Percentiles rank a stretch among this genome's conserved stretches.
Conservation (phyloP, 1,140 invertebrate genomes). For the Rhyacophila brunnea region DNA sequence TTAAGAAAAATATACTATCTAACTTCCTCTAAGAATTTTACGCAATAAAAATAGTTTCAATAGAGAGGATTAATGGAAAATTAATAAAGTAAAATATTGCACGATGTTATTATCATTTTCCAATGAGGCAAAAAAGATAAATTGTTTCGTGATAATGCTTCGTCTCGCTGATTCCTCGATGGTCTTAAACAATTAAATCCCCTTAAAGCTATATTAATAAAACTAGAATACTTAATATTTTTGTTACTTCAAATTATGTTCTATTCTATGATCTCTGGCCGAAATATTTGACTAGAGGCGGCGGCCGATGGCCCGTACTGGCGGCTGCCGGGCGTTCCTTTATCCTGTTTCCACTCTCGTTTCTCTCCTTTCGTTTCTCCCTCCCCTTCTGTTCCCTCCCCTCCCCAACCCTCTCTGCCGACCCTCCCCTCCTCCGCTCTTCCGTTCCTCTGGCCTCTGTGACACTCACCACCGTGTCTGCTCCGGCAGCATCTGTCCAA, state of each 20-base stretch:
- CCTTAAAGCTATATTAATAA: slow-evolving; percentile 43
- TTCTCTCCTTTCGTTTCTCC: not conserved
- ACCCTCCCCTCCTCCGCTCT: not conserved
- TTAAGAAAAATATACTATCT: no score
- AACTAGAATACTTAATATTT: slow-evolving; percentile 55
- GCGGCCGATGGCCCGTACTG: slow-evolving; percentile 35
- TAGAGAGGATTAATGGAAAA: not conserved
- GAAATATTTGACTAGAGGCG: slow-evolving; percentile 55
- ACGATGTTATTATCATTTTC: slow-evolving; percentile 21
- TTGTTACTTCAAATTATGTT: slow-evolving; percentile 55
- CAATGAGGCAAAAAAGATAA: slow-evolving; percentile 19
- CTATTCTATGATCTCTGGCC: slow-evolving; percentile 51
- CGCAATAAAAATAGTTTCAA: no score
- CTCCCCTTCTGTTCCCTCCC: slow-evolving; percentile 17
- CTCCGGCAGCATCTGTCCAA: slow-evolving; percentile 35
- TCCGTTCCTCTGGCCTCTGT: not conserved
- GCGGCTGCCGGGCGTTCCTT: slow-evolving; percentile 37
- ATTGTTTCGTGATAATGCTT: slow-evolving; percentile 28
- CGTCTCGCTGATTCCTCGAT: slow-evolving; percentile 22
- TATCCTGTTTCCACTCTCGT: not conserved
- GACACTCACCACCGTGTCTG: not conserved
- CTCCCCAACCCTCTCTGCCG: not conserved
- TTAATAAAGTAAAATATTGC: slow-evolving; percentile 20
- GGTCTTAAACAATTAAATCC: slow-evolving; percentile 42
- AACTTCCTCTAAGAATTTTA: no score